Conservation (phyloP, 2,797 vertebrate species). For the Periophthalmus magnuspinnatus region DNA sequence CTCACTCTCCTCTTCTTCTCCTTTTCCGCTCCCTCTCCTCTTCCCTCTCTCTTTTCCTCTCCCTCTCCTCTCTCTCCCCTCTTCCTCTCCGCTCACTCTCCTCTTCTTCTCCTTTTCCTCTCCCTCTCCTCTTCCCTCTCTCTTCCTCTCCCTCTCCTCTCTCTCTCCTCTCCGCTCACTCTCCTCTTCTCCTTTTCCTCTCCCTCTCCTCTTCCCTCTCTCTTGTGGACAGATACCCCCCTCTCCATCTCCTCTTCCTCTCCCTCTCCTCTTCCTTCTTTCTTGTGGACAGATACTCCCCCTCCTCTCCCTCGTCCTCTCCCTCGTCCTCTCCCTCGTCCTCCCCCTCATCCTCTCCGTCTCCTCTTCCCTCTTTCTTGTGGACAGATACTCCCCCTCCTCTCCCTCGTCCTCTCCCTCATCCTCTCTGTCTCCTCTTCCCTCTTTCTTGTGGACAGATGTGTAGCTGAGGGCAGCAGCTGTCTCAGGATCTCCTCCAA, state of each 20-base stretch:
- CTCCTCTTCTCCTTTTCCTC: no score
- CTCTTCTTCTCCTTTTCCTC: no score
- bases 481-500: constrained; percentile 19
- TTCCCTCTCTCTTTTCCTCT: no score
- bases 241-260: background rate
- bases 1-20: background rate
- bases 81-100: no score
- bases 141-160: background rate
- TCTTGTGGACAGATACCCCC: background rate
- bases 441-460: constrained; percentile 50
- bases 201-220: no score
- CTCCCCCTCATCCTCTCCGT: no score
- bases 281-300: background rate
- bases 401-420: background rate
- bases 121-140: no score
- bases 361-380: background rate
- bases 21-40: no score
- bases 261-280: background rate
- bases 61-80: no score
- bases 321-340: background rate
- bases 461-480: constrained; percentile 51
- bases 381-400: background rate
- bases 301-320: background rate
- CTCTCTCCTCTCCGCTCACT: no score
- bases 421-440: background rate